Evolutionary conservation across 1,140 invertebrate species (phyloP), one percentile per base, ranked within the genome.

Genomic region (Orchesella cincta): DNA sequence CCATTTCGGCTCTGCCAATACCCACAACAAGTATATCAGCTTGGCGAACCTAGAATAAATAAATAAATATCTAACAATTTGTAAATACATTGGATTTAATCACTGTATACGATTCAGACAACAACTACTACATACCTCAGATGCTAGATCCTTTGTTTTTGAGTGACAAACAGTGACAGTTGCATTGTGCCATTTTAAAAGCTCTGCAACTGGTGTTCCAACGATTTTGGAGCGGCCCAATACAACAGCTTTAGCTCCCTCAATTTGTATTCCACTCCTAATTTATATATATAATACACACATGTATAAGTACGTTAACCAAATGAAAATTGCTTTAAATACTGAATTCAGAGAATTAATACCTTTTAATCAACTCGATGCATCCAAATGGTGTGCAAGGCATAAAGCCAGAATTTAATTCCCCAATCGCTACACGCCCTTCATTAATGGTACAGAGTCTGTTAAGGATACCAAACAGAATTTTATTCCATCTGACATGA

Each of bases 111-210:
- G n/a, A n/a, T n/a, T n/a, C n/a, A n/a, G n/a, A n/a, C n/a, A n/a
- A n/a, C 39, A 79, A 12, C 3, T 20, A 26, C 29, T 76, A 84
- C 86, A 84, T 85, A 96, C 94, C 81, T 93, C 89, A 86, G 90
- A 87, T 71, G 90, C 88, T 36, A 98, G 87, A 85, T 97, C 90
- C 82, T 90, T 91, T 0, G 97, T 99, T 87, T 91, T 94, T 0
- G 97, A 98, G 86, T 99, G 98, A 83, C 97, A 99, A 36, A 98
- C 90, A 12, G 96, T 98, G 0, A 99, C 96, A 1, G 97, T 99
- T 0, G 96, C 96, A 87, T 99, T 88, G 76, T 97, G 90, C 97
- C 97, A 99, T 85, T 97, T 95, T 8, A 99, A 88, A 16, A 99
- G 87, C 86, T 98, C 95, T 0, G 96, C 90, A 74, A 94, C 93